Percentiles rank a stretch among this genome's conserved stretches.
phyloP scores from a whole-genome alignment of 2,888 invertebrate species.

The Rugalucina vietnamica region DNA sequence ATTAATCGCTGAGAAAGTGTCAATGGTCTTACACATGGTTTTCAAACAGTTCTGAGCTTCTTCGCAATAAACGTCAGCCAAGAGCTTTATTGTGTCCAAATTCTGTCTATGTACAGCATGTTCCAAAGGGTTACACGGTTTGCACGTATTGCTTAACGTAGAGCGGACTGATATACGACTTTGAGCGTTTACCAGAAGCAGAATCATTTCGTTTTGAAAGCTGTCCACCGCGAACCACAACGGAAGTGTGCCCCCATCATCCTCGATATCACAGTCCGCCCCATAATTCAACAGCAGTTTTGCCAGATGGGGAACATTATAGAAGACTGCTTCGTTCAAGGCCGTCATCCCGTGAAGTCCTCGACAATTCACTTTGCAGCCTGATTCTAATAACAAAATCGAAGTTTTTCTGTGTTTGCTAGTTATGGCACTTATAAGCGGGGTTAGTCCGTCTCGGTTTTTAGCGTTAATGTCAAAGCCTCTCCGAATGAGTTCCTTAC shows the following conservation, averaged over 20 bases:
- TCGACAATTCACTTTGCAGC: constrained; percentile 71
- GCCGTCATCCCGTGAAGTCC: constrained; percentile 80
- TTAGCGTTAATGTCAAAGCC: constrained; percentile 74
- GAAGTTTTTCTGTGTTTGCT: constrained; percentile 73
- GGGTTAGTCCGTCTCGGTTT: constrained; percentile 77
- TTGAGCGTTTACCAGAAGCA: constrained; percentile 89
- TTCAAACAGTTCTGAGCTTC: constrained; percentile 64
- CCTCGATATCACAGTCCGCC: constrained; percentile 78
- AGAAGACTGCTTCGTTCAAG: constrained; percentile 81
- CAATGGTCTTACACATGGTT: constrained; percentile 30
- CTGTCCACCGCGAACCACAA: constrained; percentile 82
- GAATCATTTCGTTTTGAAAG: constrained; percentile 71
- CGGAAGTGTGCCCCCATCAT: constrained; percentile 80
- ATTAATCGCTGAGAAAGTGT: constrained; percentile 21
- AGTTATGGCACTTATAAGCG: constrained; percentile 76
- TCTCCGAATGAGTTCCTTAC: constrained; percentile 66
- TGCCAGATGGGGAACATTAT: constrained; percentile 77
- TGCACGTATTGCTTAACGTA: constrained; percentile 90
- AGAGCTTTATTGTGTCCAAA: constrained; percentile 65
- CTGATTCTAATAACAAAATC: constrained; percentile 72
- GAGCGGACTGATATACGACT: constrained; percentile 93
- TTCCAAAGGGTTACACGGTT: constrained; percentile 75
- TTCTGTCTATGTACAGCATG: constrained; percentile 77
- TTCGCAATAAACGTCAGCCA: constrained; percentile 74
- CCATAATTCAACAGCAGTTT: constrained; percentile 76